A percentile compares a stretch with the other conserved stretches of the same genome.
phyloP scores from a whole-genome alignment of 2,113 vertebrate species.

The Emydocephalus ijimae region DNA sequence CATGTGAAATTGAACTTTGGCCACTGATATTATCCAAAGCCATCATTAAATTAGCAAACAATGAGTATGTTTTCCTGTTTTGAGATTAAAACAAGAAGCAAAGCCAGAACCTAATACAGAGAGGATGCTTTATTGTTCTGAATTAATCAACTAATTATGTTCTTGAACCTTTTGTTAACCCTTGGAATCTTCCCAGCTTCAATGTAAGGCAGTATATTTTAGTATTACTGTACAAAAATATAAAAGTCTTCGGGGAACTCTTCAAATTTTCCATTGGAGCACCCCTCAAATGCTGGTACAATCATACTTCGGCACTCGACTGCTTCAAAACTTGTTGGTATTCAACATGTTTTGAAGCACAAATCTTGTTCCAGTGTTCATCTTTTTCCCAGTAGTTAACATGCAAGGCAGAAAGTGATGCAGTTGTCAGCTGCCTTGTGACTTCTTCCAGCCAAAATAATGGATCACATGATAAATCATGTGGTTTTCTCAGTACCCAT shows the following conservation, averaged over 20 bases:
- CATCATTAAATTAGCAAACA: constrained; percentile 86
- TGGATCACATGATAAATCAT: too few species aligned
- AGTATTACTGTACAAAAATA: neutral
- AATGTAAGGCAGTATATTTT: neutral
- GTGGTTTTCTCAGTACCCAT: too few species aligned
- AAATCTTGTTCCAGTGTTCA: too few species aligned
- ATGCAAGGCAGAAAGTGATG: too few species aligned
- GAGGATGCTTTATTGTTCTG: constrained; percentile 2
- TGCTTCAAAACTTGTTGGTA: too few species aligned
- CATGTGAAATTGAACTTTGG: constrained; percentile 85
- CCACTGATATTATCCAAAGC: constrained; percentile 92
- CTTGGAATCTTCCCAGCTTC: neutral
- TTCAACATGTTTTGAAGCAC: too few species aligned
- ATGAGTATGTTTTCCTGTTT: constrained; percentile 77
- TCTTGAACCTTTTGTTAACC: neutral
- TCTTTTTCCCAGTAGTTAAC: too few species aligned
- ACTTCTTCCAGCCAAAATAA: too few species aligned
- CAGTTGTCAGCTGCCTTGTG: too few species aligned
- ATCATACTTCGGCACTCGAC: too few species aligned
- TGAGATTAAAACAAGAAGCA: neutral
- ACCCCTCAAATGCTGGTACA: neutral
- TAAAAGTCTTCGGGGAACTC: neutral
- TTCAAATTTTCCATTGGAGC: neutral
- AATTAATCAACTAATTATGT: neutral
- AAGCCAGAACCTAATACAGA: neutral